Conservation (phyloP, 2,888 invertebrate species). For the Perithous albicinctus region DNA sequence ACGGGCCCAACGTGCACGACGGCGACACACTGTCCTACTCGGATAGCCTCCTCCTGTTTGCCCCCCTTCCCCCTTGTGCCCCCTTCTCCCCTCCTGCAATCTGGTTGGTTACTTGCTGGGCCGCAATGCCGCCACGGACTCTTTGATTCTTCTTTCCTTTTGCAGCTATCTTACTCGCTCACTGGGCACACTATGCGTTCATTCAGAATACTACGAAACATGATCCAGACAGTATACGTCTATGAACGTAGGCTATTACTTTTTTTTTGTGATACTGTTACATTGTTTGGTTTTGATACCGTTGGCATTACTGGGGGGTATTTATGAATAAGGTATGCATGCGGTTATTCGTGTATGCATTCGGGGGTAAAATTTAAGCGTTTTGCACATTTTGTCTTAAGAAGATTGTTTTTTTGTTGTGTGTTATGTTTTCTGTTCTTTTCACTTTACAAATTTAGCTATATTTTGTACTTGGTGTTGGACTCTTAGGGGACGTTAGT, state of each 20-base stretch:
- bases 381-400: too few species aligned
- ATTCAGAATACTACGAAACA: slow-evolving; percentile 35
- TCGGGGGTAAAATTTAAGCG: too few species aligned
- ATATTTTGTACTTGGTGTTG: too few species aligned
- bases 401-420: too few species aligned
- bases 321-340: background rate
- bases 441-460: too few species aligned
- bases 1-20: slow-evolving; percentile 82
- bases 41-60: slow-evolving; percentile 72
- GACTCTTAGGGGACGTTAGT: too few species aligned
- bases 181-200: slow-evolving; percentile 24
- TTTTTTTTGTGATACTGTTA: slow-evolving; percentile 32
- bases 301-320: background rate
- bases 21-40: slow-evolving; percentile 85
- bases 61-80: slow-evolving; percentile 65
- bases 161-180: slow-evolving; percentile 21
- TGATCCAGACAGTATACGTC: background rate
- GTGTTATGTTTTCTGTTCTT: too few species aligned
- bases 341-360: background rate
- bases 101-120: slow-evolving; percentile 74
- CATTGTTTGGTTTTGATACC: slow-evolving; percentile 13
- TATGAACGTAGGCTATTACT: background rate
- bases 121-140: slow-evolving; percentile 52
- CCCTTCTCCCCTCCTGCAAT: slow-evolving; percentile 54
- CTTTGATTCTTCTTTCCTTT: slow-evolving; percentile 51